Conservation (phyloP, 2,113 vertebrate genomes). For the Toxotes chatareus region DNA sequence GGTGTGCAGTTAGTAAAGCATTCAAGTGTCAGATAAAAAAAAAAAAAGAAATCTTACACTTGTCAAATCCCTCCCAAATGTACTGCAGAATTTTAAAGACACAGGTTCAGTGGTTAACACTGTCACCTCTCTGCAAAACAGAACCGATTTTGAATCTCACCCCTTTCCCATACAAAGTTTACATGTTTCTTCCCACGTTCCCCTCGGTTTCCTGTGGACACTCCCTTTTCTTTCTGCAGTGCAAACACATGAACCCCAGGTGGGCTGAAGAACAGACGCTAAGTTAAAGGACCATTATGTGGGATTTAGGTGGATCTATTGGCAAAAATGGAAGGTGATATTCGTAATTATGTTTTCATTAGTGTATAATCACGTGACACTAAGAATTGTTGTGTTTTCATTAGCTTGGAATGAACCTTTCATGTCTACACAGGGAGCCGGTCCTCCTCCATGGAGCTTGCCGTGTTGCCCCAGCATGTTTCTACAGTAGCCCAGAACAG, state of each 20-base stretch:
- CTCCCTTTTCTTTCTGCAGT: neutral
- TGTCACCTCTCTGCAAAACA: neutral
- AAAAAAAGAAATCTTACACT: neutral
- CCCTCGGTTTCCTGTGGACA: slow-evolving; percentile 11
- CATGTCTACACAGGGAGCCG: too few relatives aligned
- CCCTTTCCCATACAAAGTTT: slow-evolving; percentile 2
- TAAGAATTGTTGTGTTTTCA: too few relatives aligned
- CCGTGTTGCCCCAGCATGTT: too few relatives aligned
- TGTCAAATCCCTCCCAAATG: neutral
- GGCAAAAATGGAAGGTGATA: too few relatives aligned
- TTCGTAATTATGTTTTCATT: too few relatives aligned
- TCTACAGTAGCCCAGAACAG: too few relatives aligned
- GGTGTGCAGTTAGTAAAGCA: neutral
- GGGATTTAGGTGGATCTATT: too few relatives aligned
- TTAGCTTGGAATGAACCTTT: too few relatives aligned
- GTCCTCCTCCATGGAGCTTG: too few relatives aligned
- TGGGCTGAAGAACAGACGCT: slow-evolving; percentile 27
- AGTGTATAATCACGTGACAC: too few relatives aligned
- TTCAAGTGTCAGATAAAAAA: neutral
- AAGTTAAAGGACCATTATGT: neutral
- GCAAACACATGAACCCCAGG: slow-evolving; percentile 36
- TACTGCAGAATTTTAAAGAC: neutral
- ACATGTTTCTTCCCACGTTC: slow-evolving; percentile 7
- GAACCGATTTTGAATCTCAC: neutral
- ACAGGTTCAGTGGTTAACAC: neutral